Conservation (phyloP, 1,140 invertebrate species). For the Drosophila ogumai region DNA sequence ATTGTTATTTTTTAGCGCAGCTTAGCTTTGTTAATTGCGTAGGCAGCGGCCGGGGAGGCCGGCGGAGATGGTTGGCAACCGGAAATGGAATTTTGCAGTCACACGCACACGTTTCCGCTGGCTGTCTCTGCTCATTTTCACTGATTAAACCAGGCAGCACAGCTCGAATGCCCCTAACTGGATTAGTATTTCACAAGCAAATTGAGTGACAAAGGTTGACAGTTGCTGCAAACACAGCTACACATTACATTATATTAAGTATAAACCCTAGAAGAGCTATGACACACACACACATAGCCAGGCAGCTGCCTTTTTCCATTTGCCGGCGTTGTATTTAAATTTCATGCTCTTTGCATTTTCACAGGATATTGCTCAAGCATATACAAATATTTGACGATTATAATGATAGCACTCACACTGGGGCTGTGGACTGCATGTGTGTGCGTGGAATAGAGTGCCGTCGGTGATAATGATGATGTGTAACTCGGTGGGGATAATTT, state of each 20-base stretch:
- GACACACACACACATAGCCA: slow-evolving; percentile 4
- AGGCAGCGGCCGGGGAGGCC: not conserved
- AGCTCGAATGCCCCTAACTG: slow-evolving; percentile 60
- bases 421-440: not conserved
- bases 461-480: slow-evolving; percentile 56
- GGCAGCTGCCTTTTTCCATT: slow-evolving; percentile 51
- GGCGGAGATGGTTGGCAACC: slow-evolving; percentile 25
- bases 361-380: slow-evolving; percentile 58
- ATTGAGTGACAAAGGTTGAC: slow-evolving; percentile 82
- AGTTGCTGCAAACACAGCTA: slow-evolving; percentile 59
- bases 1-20: slow-evolving; percentile 56
- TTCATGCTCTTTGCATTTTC: slow-evolving; percentile 58
- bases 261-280: slow-evolving; percentile 15
- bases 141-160: slow-evolving; percentile 69
- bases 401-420: slow-evolving; percentile 52
- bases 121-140: slow-evolving; percentile 70
- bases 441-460: slow-evolving; percentile 15
- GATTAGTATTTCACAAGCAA: slow-evolving; percentile 80
- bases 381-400: slow-evolving; percentile 76
- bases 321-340: slow-evolving; percentile 54
- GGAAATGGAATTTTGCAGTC: slow-evolving; percentile 81
- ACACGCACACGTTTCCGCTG: slow-evolving; percentile 68
- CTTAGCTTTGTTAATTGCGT: slow-evolving; percentile 53
- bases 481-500: slow-evolving; percentile 57
- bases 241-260: not conserved